phyloP scores from a whole-genome alignment of 2,113 vertebrate species.

The Raja brachyura region DNA sequence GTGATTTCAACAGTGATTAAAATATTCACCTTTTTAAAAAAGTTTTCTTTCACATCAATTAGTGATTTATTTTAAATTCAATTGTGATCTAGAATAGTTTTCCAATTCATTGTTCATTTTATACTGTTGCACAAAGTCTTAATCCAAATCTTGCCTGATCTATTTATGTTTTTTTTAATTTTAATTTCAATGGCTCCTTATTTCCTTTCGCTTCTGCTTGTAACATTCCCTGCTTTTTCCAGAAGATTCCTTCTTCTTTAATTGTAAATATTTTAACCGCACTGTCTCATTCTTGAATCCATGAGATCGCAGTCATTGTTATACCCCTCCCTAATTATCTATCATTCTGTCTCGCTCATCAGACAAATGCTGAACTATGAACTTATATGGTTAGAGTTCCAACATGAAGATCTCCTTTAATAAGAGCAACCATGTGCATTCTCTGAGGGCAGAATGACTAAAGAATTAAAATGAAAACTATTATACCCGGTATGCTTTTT shows the following conservation, averaged over 20 bases:
- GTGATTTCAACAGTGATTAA: background rate
- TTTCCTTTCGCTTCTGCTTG: background rate
- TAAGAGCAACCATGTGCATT: background rate
- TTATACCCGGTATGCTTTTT: constrained; percentile 63
- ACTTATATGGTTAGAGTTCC: constrained; percentile 3
- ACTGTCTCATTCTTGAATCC: background rate
- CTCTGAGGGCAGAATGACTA: background rate
- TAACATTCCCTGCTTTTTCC: background rate
- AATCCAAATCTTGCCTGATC: background rate
- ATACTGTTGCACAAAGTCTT: background rate
- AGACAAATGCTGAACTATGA: constrained; percentile 19
- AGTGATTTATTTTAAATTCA: background rate
- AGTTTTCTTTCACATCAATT: background rate
- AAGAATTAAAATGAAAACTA: constrained; percentile 49
- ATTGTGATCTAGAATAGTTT: background rate
- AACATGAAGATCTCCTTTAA: background rate
- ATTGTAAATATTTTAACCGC: background rate
- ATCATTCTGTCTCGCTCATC: background rate
- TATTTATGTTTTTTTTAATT: background rate
- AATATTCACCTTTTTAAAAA: background rate
- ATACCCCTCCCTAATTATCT: background rate
- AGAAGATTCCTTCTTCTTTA: background rate
- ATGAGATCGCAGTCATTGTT: background rate
- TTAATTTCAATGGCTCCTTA: background rate
- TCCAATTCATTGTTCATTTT: background rate